These are phyloP conservation scores for Pemphredon lugubris DNA, from an alignment of 2,888 invertebrate genomes.

Conservation along the genomic window DNA sequence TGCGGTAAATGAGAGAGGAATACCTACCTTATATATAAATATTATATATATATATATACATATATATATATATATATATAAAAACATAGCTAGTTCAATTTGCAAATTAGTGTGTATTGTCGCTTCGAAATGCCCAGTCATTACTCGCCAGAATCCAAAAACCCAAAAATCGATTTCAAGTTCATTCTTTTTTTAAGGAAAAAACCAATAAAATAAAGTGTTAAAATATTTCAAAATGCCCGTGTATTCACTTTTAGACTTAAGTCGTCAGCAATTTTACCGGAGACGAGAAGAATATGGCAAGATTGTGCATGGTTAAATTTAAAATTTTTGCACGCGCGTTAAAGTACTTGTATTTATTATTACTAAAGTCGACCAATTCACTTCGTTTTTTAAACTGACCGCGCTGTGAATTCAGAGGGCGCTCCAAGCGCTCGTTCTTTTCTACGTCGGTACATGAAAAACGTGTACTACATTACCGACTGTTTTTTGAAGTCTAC, in stretches of 20 bases:
- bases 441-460: no score
- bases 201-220: slow-evolving; percentile 79
- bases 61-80: slow-evolving; percentile 67
- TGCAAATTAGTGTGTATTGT: slow-evolving; percentile 80
- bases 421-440: no score
- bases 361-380: no score
- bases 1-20: slow-evolving; percentile 66
- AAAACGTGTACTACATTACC: no score
- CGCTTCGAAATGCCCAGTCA: slow-evolving; percentile 80
- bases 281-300: no score
- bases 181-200: slow-evolving; percentile 80
- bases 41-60: slow-evolving; percentile 62
- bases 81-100: slow-evolving; percentile 78
- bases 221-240: slow-evolving; percentile 68
- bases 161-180: slow-evolving; percentile 78
- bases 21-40: slow-evolving; percentile 77
- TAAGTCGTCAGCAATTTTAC: no score
- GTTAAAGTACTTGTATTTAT: no score
- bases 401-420: no score
- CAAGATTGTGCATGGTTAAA: no score
- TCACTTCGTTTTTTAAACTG: no score
- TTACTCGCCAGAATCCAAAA: slow-evolving; percentile 79
- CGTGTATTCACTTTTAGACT: slow-evolving; percentile 21
- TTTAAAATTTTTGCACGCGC: no score
- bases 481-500: no score